phyloP scores from a whole-genome alignment of 2,888 invertebrate genomes.

The Brachynemurus nebulosus region DNA sequence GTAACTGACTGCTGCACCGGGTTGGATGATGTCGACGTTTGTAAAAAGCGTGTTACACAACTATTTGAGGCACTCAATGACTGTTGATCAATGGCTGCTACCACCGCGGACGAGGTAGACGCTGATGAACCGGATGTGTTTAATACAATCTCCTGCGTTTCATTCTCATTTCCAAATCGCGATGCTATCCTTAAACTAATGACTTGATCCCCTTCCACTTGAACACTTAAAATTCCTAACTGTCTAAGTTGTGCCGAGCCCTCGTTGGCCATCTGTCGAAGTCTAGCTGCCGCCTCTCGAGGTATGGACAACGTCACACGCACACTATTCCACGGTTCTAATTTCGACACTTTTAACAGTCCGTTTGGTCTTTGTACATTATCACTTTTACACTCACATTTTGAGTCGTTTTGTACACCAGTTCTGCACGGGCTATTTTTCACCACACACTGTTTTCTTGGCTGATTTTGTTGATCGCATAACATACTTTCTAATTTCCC shows the following conservation, averaged over 20 bases:
- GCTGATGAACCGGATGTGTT: slow-evolving; percentile 32
- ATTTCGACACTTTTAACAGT: slow-evolving; percentile 52
- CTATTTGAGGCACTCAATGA: slow-evolving; percentile 4
- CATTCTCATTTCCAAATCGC: slow-evolving; percentile 49
- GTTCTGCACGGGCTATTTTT: slow-evolving; percentile 5
- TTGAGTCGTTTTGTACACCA: background rate
- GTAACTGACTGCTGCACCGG: slow-evolving; percentile 16
- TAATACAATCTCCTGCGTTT: slow-evolving; percentile 56
- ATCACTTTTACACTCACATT: slow-evolving; percentile 5
- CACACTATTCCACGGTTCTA: slow-evolving; percentile 98
- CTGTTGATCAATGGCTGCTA: background rate
- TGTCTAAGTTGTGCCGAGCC: slow-evolving; percentile 79
- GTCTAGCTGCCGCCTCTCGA: slow-evolving; percentile 82
- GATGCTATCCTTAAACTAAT: slow-evolving; percentile 52
- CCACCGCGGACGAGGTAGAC: background rate
- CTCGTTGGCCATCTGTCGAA: slow-evolving; percentile 83
- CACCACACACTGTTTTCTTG: background rate
- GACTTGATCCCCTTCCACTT: slow-evolving; percentile 80
- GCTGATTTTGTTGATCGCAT: slow-evolving; percentile 20
- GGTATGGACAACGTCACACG: slow-evolving; percentile 96
- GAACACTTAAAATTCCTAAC: slow-evolving; percentile 89
- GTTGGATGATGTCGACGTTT: slow-evolving; percentile 17
- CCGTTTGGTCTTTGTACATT: slow-evolving; percentile 25
- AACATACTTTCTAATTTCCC: slow-evolving; percentile 65
- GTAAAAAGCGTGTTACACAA: slow-evolving; percentile 17